Conservation (phyloP, 2,888 invertebrate species). For the Bruchidius siliquastri region DNA sequence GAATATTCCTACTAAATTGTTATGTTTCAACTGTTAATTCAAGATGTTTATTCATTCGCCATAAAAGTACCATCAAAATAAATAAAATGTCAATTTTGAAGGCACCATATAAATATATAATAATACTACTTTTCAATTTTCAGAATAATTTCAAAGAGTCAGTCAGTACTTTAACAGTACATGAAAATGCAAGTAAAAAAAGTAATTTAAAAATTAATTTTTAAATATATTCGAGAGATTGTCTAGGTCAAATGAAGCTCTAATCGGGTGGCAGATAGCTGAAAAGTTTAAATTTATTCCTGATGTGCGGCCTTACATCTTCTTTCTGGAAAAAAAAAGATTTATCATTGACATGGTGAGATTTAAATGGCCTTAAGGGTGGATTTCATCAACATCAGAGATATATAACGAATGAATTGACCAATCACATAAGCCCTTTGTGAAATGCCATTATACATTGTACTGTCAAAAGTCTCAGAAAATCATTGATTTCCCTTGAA, state of each 20-base stretch:
- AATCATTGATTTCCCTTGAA: too few relatives aligned
- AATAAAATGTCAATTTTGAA: not conserved
- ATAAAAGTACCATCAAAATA: not conserved
- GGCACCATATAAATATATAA: conserved; percentile 25
- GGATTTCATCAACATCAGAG: conserved; percentile 10
- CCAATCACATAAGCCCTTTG: too few relatives aligned
- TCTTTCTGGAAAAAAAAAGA: conserved; percentile 65
- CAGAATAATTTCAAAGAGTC: conserved; percentile 16
- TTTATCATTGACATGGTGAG: too few relatives aligned
- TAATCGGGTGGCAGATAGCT: conserved; percentile 85
- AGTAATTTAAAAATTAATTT: not conserved
- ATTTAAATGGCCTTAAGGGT: too few relatives aligned
- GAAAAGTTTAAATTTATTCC: conserved; percentile 85
- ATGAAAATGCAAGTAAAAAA: not conserved
- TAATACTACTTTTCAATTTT: not conserved
- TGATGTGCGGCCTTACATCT: conserved; percentile 88
- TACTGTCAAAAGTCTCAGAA: too few relatives aligned
- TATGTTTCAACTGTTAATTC: too few relatives aligned
- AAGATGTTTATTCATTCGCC: not conserved
- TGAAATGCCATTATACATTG: too few relatives aligned
- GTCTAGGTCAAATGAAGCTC: conserved; percentile 19
- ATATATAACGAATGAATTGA: too few relatives aligned
- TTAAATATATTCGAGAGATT: conserved; percentile 19
- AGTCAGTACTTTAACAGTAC: conserved; percentile 38
- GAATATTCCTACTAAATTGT: too few relatives aligned